Conservation (phyloP, 2,797 vertebrate species). For the Perodicticus potto region DNA sequence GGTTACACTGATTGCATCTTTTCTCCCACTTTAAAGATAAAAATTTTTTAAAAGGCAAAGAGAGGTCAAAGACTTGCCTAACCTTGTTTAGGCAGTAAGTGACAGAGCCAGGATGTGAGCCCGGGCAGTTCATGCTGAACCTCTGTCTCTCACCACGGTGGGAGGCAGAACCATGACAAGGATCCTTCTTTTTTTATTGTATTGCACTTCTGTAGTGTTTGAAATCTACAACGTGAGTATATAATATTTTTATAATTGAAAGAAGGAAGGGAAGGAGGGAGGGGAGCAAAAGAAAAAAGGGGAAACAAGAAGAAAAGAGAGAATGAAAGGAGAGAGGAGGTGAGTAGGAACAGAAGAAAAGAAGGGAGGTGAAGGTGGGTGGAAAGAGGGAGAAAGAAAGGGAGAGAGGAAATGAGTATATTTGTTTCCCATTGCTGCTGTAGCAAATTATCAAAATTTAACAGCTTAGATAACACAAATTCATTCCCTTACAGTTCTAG, state of each 20-base stretch:
- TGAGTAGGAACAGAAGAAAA: neutral
- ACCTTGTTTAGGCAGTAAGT: neutral
- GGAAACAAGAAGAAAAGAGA: neutral
- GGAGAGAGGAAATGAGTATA: neutral
- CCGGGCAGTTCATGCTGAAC: neutral
- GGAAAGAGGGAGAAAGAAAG: neutral
- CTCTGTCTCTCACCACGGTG: neutral
- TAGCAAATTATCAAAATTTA: neutral
- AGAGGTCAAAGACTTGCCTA: neutral
- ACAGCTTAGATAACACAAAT: neutral
- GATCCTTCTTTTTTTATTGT: neutral
- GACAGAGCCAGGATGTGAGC: neutral
- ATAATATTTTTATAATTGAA: neutral
- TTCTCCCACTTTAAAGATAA: constrained; percentile 5
- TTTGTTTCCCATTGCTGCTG: neutral
- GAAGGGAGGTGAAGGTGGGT: neutral
- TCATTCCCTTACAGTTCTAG: neutral
- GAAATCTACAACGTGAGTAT: neutral
- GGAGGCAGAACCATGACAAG: neutral
- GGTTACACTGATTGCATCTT: too few relatives aligned
- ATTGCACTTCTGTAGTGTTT: neutral
- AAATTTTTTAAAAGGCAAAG: constrained; percentile 13
- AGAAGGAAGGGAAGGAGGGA: too few relatives aligned
- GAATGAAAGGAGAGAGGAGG: neutral
- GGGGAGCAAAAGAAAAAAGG: neutral